Conservation (phyloP, 1,140 invertebrate genomes). For the Papilio helenus region DNA sequence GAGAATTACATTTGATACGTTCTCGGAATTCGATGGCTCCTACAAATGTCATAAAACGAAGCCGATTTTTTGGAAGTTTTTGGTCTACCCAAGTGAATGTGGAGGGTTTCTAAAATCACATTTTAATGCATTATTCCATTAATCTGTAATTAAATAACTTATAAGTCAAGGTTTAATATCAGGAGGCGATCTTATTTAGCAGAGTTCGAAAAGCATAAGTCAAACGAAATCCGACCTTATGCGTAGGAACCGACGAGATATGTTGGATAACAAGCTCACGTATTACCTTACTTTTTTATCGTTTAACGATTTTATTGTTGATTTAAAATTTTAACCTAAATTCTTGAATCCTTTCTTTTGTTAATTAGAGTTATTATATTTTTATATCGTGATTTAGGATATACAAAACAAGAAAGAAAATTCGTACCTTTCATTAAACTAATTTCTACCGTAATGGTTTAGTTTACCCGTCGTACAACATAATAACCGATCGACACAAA, state of each 20-base stretch:
- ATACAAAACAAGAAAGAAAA: no score
- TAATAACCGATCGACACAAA: background rate
- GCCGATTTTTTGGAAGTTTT: background rate
- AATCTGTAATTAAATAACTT: no score
- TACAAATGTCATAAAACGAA: background rate
- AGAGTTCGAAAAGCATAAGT: no score
- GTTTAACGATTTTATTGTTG: conserved; percentile 27
- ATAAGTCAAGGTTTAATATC: no score
- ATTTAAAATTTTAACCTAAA: background rate
- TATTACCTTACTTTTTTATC: background rate
- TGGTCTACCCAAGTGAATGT: no score
- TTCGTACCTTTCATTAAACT: no score
- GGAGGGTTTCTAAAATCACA: no score
- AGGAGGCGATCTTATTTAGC: no score
- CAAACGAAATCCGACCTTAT: background rate
- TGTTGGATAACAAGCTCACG: conserved; percentile 28
- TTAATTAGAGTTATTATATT: background rate
- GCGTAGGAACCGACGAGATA: background rate
- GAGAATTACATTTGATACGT: conserved; percentile 40
- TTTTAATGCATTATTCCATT: no score
- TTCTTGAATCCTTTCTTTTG: background rate
- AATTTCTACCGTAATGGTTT: no score
- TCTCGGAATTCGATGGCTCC: conserved; percentile 35
- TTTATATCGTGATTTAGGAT: background rate
- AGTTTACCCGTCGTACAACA: background rate